Percentiles rank a stretch among this genome's conserved stretches.
phyloP scores from a whole-genome alignment of 1,140 invertebrate species.

The Hycleus phaleratus region DNA sequence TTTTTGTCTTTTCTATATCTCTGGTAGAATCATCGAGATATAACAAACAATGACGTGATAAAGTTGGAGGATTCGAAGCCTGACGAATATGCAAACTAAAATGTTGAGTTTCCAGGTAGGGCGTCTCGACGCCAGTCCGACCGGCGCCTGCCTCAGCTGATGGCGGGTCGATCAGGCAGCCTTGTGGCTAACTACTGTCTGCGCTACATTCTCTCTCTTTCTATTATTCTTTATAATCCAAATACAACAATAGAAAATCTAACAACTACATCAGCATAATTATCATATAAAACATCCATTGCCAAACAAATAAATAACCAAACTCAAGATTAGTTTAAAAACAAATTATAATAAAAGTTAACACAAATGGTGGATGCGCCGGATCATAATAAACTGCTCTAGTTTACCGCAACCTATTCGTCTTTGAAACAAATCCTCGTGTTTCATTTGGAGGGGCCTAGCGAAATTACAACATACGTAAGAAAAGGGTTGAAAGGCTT shows the following conservation, averaged over 20 bases:
- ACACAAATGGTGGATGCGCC: conserved; percentile 3
- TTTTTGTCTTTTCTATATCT: too few relatives aligned
- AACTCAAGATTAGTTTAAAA: too few relatives aligned
- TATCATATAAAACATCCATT: conserved; percentile 5
- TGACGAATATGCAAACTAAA: conserved; percentile 16
- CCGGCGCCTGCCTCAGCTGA: conserved; percentile 24
- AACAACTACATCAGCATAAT: conserved; percentile 8
- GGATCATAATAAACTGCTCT: neutral
- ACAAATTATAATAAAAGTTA: neutral
- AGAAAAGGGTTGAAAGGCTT: too few relatives aligned
- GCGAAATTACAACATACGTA: too few relatives aligned
- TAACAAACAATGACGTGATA: conserved; percentile 7
- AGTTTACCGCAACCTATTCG: neutral
- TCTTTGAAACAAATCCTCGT: too few relatives aligned
- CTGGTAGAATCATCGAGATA: neutral
- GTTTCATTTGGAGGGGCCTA: too few relatives aligned
- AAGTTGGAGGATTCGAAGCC: conserved; percentile 2
- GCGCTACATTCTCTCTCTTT: neutral
- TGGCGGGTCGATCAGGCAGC: conserved; percentile 25
- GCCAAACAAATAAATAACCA: neutral
- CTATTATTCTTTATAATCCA: too few relatives aligned
- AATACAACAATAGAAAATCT: conserved; percentile 2
- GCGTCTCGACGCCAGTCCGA: conserved; percentile 23
- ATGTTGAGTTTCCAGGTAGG: conserved; percentile 22
- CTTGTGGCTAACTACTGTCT: conserved; percentile 17